Evolutionary conservation across 1,140 invertebrate genomes (phyloP).

Genomic region (Brachionus angularis): DNA sequence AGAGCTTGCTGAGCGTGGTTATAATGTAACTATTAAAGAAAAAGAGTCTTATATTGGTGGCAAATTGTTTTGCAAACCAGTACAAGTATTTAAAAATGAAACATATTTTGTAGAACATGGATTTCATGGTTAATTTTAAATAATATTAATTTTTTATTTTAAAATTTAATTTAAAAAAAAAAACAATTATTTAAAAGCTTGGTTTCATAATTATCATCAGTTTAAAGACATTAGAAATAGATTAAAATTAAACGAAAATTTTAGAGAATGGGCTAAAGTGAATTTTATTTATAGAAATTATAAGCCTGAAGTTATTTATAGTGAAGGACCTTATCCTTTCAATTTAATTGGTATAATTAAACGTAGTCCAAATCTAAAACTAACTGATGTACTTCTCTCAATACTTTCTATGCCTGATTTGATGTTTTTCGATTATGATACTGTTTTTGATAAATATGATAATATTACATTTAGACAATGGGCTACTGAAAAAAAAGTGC

Average conservation of each 20-base stretch:
- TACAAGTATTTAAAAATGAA: slow-evolving; percentile 28
- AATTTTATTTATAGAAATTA: slow-evolving; percentile 44
- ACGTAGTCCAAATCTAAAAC: slow-evolving; percentile 41
- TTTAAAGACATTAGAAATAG: slow-evolving; percentile 44
- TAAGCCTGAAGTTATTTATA: slow-evolving; percentile 45
- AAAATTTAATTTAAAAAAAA: neutral
- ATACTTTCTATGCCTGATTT: slow-evolving; percentile 19
- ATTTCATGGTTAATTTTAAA: slow-evolving; percentile 45
- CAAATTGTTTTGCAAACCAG: slow-evolving; percentile 36
- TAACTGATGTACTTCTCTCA: slow-evolving; percentile 23
- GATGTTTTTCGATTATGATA: slow-evolving; percentile 38
- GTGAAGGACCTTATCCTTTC: slow-evolving; percentile 42
- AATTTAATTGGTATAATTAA: slow-evolving; percentile 44
- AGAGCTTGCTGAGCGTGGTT: slow-evolving; percentile 44
- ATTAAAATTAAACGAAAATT: slow-evolving; percentile 40
- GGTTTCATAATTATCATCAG: slow-evolving; percentile 45
- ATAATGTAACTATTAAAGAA: slow-evolving; percentile 45
- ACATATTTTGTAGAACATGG: slow-evolving; percentile 44
- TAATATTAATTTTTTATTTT: neutral
- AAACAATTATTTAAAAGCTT: slow-evolving; percentile 12
- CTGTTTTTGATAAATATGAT: slow-evolving; percentile 41
- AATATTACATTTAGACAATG: slow-evolving; percentile 42
- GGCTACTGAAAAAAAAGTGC: slow-evolving; percentile 22
- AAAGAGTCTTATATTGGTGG: slow-evolving; percentile 35
- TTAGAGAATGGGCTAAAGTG: slow-evolving; percentile 41